Base-by-base conservation (phyloP, 1,140 invertebrate genomes). In the Bactericera cockerelli region DNA sequence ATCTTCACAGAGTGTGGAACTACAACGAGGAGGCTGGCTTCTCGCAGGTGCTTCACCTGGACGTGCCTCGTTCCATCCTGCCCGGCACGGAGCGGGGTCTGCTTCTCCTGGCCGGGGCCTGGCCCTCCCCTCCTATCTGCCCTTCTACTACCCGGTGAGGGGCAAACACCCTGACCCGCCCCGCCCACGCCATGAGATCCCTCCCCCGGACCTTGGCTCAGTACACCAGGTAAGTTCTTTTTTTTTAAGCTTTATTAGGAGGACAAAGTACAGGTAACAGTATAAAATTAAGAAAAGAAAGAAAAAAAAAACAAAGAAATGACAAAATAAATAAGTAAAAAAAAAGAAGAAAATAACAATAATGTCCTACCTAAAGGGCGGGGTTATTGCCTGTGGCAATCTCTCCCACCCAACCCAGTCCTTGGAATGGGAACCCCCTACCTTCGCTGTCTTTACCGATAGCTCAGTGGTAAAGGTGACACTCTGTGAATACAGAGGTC, bases 1-100 rank as follows among this genome's bases (percentile, higher is more conserved):
- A n/a, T n/a, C 4, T 31, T 31, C 28, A 4, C 69, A 81, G 79
- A 67, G 75, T 81, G 55, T 81, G 79, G 79, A 80, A 81, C 64
- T 80, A 79, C 69, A 81, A 81, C 65, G 79, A 81, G 61, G 79
- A 81, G 70, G 77, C 79, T 2, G 80, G 80, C 2, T 81, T 79
- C 65, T 80, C 79, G 2, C 79, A 81, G 75, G 79, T 81, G 0
- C 66, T 81, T 0, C 79, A 80, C 65, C 70, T 81, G 3, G 77
- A 79, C 61, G 72, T 80, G 2, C 79, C 79, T 1, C 74, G 74
- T 28, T 77, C 75, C 3, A 75, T 80, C 6, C 77, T 81, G 2
- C 78, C 80, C 2, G 79, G 79, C 0, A 79, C 79, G 1, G 79
- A 80, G 39, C 72, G 71, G 58, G 80, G 79, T 0, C 72, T 75